A percentile compares a stretch with the other conserved stretches of the same genome.
These are phyloP conservation scores for Anguilla pacifica DNA, from an alignment of 2,797 vertebrate species.

Conservation along the genomic window DNA sequence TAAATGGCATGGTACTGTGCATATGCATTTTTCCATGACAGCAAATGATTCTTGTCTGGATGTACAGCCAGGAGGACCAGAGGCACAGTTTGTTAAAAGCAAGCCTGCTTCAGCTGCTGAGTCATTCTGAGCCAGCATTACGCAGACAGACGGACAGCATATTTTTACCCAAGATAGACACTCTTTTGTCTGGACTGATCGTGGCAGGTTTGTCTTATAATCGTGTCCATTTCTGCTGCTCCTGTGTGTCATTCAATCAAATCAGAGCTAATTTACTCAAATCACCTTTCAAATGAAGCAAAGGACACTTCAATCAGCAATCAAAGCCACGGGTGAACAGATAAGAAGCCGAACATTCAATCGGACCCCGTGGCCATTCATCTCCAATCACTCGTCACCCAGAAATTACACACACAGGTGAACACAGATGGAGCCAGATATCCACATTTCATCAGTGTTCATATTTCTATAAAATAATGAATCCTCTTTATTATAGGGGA, in stretches of 20 bases:
- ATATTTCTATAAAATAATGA: neutral
- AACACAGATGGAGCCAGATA: neutral
- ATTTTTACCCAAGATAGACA: constrained; percentile 63
- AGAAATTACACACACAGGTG: neutral
- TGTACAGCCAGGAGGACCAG: neutral
- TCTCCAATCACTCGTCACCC: neutral
- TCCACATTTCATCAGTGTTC: neutral
- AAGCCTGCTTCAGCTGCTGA: constrained; percentile 38
- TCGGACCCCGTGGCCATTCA: neutral
- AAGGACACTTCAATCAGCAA: constrained; percentile 10
- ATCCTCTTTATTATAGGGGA: too few species aligned
- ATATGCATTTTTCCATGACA: neutral
- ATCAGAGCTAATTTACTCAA: neutral
- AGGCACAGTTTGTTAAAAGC: constrained; percentile 31
- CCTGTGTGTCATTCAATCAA: neutral
- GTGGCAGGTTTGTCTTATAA: constrained; percentile 62
- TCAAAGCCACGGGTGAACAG: constrained; percentile 9
- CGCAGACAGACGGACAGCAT: constrained; percentile 49
- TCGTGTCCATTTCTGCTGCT: constrained; percentile 32
- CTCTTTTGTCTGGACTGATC: constrained; percentile 71
- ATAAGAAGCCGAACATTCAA: neutral
- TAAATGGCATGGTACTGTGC: neutral
- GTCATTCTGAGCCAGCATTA: constrained; percentile 37
- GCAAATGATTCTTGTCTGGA: neutral
- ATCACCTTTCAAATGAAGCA: neutral